phyloP scores from a whole-genome alignment of 2,888 invertebrate species.

The Agrochola macilenta region DNA sequence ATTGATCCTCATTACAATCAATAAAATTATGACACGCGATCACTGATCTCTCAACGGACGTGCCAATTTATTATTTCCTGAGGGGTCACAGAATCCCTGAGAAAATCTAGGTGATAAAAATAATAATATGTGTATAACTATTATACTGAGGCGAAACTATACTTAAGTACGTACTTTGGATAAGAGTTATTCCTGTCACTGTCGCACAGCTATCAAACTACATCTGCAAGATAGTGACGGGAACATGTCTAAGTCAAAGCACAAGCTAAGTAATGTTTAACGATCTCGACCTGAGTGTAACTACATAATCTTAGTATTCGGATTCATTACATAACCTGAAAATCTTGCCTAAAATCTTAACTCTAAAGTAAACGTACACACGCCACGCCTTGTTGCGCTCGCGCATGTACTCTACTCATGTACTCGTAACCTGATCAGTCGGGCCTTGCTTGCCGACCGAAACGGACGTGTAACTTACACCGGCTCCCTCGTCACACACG shows the following conservation, averaged over 20 bases:
- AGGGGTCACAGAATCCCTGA: background rate
- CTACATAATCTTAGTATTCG: background rate
- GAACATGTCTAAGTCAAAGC: background rate
- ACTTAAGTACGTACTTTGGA: background rate
- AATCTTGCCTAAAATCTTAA: conserved; percentile 15
- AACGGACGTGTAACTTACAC: conserved; percentile 81
- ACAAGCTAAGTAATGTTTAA: background rate
- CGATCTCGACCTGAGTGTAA: background rate
- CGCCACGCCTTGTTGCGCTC: conserved; percentile 44
- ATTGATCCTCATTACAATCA: background rate
- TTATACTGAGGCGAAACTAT: background rate
- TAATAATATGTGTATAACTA: background rate
- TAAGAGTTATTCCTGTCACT: background rate
- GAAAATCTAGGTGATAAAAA: background rate
- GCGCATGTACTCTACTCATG: conserved; percentile 69
- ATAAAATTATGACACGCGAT: background rate
- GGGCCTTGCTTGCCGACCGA: conserved; percentile 75
- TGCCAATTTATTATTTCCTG: conserved; percentile 3
- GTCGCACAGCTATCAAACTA: background rate
- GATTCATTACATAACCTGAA: conserved; percentile 1
- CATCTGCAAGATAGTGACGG: background rate
- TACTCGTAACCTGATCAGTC: conserved; percentile 81
- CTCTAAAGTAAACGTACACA: conserved; percentile 5
- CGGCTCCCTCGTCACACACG: conserved; percentile 69
- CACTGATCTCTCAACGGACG: no score